A percentile compares a stretch with the other conserved stretches of the same genome.
Conservation (phyloP, 2,888 invertebrate genomes). For the Strigamia transsilvanica region DNA sequence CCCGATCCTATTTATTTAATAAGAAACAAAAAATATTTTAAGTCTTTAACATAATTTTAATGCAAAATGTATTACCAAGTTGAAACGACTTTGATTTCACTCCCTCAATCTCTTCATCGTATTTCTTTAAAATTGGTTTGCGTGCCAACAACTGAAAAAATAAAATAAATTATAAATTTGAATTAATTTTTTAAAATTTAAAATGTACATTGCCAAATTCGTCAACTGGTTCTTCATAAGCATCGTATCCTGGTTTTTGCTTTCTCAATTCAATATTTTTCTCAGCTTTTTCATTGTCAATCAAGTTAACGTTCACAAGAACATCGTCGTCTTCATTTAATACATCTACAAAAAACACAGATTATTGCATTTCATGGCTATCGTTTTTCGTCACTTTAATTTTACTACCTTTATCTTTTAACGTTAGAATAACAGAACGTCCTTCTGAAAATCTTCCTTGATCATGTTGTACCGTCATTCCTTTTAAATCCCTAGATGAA, state of each 20-base stretch:
- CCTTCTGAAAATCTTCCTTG: conserved; percentile 76
- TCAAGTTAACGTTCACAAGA: conserved; percentile 88
- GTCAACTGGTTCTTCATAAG: conserved; percentile 79
- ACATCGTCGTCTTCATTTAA: conserved; percentile 77
- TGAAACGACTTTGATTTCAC: conserved; percentile 75
- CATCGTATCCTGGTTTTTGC: conserved; percentile 74
- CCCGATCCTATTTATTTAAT: conserved; percentile 51
- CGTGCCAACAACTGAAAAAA: not conserved
- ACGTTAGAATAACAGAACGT: conserved; percentile 84
- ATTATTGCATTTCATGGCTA: not conserved
- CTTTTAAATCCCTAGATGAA: conserved; percentile 75
- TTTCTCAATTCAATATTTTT: conserved; percentile 86
- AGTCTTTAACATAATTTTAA: not conserved
- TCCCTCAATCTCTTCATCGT: conserved; percentile 91
- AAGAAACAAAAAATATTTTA: too few species aligned
- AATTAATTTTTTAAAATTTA: not conserved
- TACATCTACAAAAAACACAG: conserved; percentile 48
- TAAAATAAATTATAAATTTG: not conserved
- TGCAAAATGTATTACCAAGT: conserved; percentile 71
- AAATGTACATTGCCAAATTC: conserved; percentile 66
- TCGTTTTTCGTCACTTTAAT: not conserved
- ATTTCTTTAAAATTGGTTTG: conserved; percentile 82
- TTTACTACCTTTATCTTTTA: conserved; percentile 81
- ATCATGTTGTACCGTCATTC: conserved; percentile 87
- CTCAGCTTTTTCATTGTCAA: conserved; percentile 83